A percentile compares a stretch with the other conserved stretches of the same genome.
Conservation (phyloP, 2,113 vertebrate species). For the Mus musculus region DNA sequence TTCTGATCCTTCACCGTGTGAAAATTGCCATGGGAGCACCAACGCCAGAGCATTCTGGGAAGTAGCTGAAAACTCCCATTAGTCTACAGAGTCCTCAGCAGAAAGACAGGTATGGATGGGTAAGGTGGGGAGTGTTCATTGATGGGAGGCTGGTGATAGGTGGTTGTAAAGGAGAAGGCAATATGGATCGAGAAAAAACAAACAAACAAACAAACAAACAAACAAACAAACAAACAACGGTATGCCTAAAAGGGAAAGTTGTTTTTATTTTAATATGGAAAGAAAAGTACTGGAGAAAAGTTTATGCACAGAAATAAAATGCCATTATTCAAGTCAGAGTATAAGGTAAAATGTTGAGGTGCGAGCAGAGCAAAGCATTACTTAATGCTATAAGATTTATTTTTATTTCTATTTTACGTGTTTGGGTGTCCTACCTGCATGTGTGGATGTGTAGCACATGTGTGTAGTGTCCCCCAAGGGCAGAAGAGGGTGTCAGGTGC, state of each 20-base stretch:
- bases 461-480: neutral
- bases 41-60: neutral
- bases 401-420: neutral
- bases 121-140: neutral
- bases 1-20: neutral
- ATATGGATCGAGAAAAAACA: neutral
- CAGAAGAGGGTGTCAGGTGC: too few species aligned
- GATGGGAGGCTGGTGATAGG: neutral
- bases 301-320: neutral
- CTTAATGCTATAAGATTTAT: neutral
- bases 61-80: accelerated
- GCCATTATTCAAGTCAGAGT: neutral
- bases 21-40: neutral
- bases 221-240: neutral
- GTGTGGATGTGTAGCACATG: neutral
- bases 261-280: neutral
- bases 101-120: neutral
- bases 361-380: neutral
- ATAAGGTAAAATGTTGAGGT: neutral
- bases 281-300: neutral
- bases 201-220: too few species aligned
- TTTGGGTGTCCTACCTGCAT: neutral
- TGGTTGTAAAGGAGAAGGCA: neutral
- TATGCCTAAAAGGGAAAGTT: neutral
- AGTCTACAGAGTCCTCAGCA: neutral